Percentiles rank a stretch among this genome's conserved stretches.
Conservation (phyloP, 2,888 invertebrate species). For the Lordiphosa andalusiaca region DNA sequence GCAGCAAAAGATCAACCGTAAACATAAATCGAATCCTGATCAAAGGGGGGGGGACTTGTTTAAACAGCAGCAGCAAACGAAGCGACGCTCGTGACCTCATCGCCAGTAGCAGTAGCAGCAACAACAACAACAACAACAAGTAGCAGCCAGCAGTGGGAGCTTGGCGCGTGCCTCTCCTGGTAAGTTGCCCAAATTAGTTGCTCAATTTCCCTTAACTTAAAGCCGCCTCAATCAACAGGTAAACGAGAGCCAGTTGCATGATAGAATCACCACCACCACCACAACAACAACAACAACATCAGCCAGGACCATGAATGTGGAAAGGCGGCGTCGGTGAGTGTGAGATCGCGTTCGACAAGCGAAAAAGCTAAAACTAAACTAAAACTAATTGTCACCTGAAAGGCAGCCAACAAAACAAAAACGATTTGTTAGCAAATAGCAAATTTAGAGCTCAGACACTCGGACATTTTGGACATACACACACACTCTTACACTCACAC, state of each 20-base stretch:
- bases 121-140: constrained; percentile 12
- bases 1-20: constrained; percentile 27
- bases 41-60: constrained; percentile 52
- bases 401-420: constrained; percentile 11
- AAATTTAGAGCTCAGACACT: constrained; percentile 7
- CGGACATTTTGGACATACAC: background rate
- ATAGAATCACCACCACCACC: constrained; percentile 8
- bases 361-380: constrained; percentile 22
- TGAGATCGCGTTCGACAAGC: constrained; percentile 20
- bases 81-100: constrained; percentile 57
- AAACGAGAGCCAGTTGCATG: constrained; percentile 31
- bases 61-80: constrained; percentile 10
- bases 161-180: constrained; percentile 25
- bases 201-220: constrained; percentile 3
- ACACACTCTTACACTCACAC: background rate
- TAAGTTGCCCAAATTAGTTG: background rate
- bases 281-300: constrained; percentile 13
- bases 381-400: constrained; percentile 49
- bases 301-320: constrained; percentile 53
- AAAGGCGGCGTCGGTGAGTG: constrained; percentile 66
- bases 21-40: constrained; percentile 24
- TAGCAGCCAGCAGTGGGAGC: constrained; percentile 15
- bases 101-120: constrained; percentile 27
- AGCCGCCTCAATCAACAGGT: constrained; percentile 4
- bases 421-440: constrained; percentile 15